Percentiles rank a stretch among this genome's conserved stretches.
These are phyloP conservation scores for Eupleurogrammus muticus DNA, from an alignment of 2,797 vertebrate genomes.

Conservation along the genomic window DNA sequence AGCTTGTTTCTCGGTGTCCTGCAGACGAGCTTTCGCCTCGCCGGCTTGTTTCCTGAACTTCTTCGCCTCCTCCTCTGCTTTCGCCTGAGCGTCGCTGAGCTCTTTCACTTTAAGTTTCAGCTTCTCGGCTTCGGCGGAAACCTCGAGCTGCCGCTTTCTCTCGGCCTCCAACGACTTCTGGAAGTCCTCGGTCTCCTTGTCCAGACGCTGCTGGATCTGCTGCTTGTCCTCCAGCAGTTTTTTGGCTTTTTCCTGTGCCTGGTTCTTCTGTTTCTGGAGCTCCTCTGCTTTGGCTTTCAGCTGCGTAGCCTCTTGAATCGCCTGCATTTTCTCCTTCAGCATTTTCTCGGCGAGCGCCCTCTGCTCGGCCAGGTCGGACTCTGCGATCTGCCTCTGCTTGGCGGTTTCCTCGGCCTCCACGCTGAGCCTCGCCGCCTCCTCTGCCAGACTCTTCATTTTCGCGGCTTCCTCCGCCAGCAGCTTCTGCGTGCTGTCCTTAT, in stretches of 20 bases:
- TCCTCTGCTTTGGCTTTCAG: conserved; percentile 92
- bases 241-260: conserved; percentile 92
- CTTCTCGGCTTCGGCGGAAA: conserved; percentile 89
- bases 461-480: conserved; percentile 92
- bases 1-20: conserved; percentile 85
- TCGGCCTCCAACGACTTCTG: conserved; percentile 92
- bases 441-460: conserved; percentile 94
- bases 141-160: conserved; percentile 89
- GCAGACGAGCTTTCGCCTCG: conserved; percentile 87
- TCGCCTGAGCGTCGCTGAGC: conserved; percentile 90
- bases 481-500: conserved; percentile 92
- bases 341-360: conserved; percentile 92
- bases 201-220: conserved; percentile 90
- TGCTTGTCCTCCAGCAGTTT: conserved; percentile 93
- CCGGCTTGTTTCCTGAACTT: conserved; percentile 93
- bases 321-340: conserved; percentile 97
- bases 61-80: conserved; percentile 91
- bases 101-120: conserved; percentile 90
- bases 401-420: conserved; percentile 93
- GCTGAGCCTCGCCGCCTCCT: conserved; percentile 90
- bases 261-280: conserved; percentile 93
- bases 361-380: conserved; percentile 90
- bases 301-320: conserved; percentile 91
- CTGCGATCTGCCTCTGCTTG: conserved; percentile 88
- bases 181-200: conserved; percentile 91